Conservation (phyloP, 2,113 vertebrate genomes). For the Terrapene triunguis region DNA sequence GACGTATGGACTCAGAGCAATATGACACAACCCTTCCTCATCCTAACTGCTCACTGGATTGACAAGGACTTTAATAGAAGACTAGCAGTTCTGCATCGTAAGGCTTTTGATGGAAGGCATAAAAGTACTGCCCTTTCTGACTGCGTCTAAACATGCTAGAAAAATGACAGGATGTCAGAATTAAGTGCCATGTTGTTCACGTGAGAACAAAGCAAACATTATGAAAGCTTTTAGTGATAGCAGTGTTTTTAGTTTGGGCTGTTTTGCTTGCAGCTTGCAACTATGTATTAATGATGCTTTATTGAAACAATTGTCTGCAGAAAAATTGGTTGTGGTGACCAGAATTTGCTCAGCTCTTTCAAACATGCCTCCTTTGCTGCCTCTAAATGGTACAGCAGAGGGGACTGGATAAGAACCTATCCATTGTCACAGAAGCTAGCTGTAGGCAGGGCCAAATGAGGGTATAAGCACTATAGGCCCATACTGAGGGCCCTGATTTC, state of each 20-base stretch:
- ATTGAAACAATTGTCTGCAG: slow-evolving; percentile 2
- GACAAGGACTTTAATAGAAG: slow-evolving; percentile 65
- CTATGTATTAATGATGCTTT: background rate
- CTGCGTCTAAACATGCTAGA: slow-evolving; percentile 34
- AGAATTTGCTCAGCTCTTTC: background rate
- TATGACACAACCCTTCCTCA: slow-evolving; percentile 55
- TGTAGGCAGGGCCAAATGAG: background rate
- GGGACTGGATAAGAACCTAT: background rate
- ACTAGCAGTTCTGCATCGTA: slow-evolving; percentile 70
- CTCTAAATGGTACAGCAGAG: background rate
- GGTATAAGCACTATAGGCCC: background rate
- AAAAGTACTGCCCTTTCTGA: slow-evolving; percentile 60
- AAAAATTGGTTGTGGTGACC: background rate
- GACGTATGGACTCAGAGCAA: slow-evolving; percentile 39
- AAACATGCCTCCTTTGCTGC: background rate
- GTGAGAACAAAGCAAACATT: slow-evolving; percentile 53
- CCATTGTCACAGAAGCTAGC: background rate
- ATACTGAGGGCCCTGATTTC: background rate
- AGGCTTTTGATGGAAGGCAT: slow-evolving; percentile 74
- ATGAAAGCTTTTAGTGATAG: slow-evolving; percentile 56
- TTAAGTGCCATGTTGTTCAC: slow-evolving; percentile 63
- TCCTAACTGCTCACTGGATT: slow-evolving; percentile 58
- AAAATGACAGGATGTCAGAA: slow-evolving; percentile 75
- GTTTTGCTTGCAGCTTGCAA: background rate
- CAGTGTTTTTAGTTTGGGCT: slow-evolving; percentile 12